Evolutionary conservation across 2,888 invertebrate genomes (phyloP).

Genomic region (Lepeophtheirus nordmannii): DNA sequence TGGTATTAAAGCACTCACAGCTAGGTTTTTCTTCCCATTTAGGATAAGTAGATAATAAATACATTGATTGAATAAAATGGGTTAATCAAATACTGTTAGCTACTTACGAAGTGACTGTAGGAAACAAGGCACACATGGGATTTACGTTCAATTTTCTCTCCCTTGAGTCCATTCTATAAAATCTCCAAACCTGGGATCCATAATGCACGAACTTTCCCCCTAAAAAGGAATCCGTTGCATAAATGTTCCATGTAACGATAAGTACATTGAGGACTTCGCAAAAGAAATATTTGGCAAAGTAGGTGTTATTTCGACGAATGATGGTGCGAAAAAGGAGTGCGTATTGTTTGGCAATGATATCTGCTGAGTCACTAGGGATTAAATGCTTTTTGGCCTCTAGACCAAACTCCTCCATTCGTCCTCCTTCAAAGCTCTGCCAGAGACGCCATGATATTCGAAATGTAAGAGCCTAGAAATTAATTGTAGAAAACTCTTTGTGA

Average conservation of each 20-base stretch:
- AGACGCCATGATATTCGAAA: conserved; percentile 15
- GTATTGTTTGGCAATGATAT: conserved; percentile 11
- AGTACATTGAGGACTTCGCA: conserved; percentile 12
- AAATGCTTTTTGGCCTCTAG: conserved; percentile 18
- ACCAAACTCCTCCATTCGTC: conserved; percentile 13
- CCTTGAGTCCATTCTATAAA: neutral
- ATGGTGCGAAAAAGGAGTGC: conserved; percentile 2
- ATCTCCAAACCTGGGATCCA: conserved; percentile 5
- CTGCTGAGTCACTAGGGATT: neutral
- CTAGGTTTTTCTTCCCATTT: too few species aligned
- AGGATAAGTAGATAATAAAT: too few species aligned
- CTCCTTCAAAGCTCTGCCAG: conserved; percentile 17
- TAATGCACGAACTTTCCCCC: conserved; percentile 4
- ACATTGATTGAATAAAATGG: neutral
- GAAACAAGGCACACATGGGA: conserved; percentile 17
- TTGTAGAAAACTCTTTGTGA: neutral
- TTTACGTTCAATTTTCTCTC: neutral
- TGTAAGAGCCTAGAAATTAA: conserved; percentile 9
- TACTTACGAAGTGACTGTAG: conserved; percentile 21
- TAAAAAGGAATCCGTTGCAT: conserved; percentile 5
- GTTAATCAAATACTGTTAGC: neutral
- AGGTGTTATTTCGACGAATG: conserved; percentile 12
- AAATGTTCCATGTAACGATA: neutral
- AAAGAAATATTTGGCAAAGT: conserved; percentile 15
- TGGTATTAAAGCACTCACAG: too few species aligned